Evolutionary conservation across 2,113 vertebrate genomes (phyloP).

Genomic region (Siniperca knerii): DNA sequence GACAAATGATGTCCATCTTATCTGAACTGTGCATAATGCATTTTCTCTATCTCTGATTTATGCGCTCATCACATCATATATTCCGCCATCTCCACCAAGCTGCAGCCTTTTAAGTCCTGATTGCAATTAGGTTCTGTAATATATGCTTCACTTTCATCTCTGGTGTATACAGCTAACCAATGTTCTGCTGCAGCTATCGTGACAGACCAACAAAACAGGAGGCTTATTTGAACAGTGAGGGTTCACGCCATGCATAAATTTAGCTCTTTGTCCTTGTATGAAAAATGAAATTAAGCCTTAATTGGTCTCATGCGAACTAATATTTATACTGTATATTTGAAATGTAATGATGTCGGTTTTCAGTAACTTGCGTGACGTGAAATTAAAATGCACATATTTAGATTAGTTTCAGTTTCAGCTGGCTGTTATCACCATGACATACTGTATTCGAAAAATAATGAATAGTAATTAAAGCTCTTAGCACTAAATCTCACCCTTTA

Average conservation of each 20-base stretch:
- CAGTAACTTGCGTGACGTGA: not conserved
- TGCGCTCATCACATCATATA: constrained; percentile 65
- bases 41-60: constrained; percentile 69
- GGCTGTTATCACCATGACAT: constrained; percentile 5
- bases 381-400: constrained; percentile 11
- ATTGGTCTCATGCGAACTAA: constrained; percentile 24
- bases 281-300: constrained; percentile 22
- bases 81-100: constrained; percentile 55
- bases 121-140: constrained; percentile 66
- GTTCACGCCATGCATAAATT: constrained; percentile 32
- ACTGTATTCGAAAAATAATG: constrained; percentile 13
- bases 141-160: constrained; percentile 57
- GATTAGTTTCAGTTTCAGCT: constrained; percentile 38
- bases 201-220: constrained; percentile 27
- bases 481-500: constrained; percentile 60
- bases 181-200: constrained; percentile 40
- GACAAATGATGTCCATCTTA: constrained; percentile 74
- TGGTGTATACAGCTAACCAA: constrained; percentile 18
- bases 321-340: constrained; percentile 1
- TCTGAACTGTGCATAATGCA: constrained; percentile 71
- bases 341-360: constrained; percentile 3
- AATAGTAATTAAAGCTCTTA: constrained; percentile 36
- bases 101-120: constrained; percentile 70
- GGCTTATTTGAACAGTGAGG: constrained; percentile 23
- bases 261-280: not conserved